Conservation (phyloP, 2,797 vertebrate species). For the Coendou prehensilis region DNA sequence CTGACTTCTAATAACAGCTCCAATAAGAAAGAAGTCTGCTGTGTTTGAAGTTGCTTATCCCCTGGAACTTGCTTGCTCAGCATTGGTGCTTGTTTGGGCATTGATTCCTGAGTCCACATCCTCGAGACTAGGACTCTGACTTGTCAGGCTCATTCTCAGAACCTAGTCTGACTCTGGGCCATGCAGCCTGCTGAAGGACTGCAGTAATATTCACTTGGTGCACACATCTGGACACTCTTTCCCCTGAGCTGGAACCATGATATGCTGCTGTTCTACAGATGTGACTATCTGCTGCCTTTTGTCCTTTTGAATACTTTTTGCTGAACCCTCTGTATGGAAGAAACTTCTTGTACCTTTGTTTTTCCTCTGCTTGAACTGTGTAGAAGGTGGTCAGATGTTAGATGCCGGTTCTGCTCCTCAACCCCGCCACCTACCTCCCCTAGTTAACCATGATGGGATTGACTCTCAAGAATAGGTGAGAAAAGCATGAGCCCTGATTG, state of each 20-base stretch:
- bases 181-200: neutral
- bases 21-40: neutral
- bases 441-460: neutral
- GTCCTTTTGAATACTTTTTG: neutral
- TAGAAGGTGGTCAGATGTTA: neutral
- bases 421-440: accelerated
- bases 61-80: neutral
- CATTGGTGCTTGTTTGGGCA: neutral
- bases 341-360: neutral
- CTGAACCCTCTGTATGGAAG: neutral
- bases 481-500: neutral
- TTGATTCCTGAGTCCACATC: neutral
- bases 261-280: neutral
- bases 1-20: neutral
- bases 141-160: neutral
- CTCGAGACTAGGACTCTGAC: neutral
- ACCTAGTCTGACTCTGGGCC: neutral
- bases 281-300: neutral
- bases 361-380: neutral
- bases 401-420: neutral
- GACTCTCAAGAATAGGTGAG: neutral
- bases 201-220: neutral
- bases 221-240: neutral
- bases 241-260: neutral
- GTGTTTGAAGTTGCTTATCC: neutral